Conservation (phyloP, 2,888 invertebrate species). For the Cactoblastis cactorum region DNA sequence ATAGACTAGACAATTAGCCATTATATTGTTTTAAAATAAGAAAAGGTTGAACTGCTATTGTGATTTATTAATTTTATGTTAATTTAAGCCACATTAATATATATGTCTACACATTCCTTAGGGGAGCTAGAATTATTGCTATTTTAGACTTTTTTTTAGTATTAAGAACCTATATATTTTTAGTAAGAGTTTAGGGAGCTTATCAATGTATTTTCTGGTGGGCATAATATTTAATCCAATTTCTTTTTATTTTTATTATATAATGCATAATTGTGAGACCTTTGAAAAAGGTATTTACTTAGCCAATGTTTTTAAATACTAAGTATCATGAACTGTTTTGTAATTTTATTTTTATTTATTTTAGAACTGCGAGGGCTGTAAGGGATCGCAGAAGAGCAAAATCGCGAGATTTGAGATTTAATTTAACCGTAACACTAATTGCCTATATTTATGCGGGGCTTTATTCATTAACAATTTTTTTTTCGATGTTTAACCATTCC, state of each 20-base stretch:
- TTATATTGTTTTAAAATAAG: background rate
- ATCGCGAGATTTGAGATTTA: slow-evolving; percentile 13
- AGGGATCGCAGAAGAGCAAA: slow-evolving; percentile 26
- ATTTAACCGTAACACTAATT: slow-evolving; percentile 22
- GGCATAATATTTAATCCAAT: too few species aligned
- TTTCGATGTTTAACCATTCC: slow-evolving; percentile 55
- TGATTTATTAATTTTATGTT: background rate
- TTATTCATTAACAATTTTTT: slow-evolving; percentile 32
- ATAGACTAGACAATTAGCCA: too few species aligned
- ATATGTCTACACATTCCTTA: background rate
- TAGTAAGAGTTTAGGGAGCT: too few species aligned
- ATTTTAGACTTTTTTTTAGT: too few species aligned
- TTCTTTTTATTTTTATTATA: too few species aligned
- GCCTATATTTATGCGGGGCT: slow-evolving; percentile 23
- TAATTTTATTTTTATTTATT: too few species aligned
- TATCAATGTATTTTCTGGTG: too few species aligned
- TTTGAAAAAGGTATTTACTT: background rate
- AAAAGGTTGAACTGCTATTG: background rate
- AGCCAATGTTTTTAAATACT: background rate
- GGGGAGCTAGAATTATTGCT: too few species aligned
- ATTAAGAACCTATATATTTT: too few species aligned
- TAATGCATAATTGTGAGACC: too few species aligned
- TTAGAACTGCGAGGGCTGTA: slow-evolving; percentile 45
- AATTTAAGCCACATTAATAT: background rate
- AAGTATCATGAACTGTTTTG: too few species aligned